Evolutionary conservation across 2,888 invertebrate species (phyloP), one percentile per base, ranked within the genome.

Genomic region (Chirona hameri): DNA sequence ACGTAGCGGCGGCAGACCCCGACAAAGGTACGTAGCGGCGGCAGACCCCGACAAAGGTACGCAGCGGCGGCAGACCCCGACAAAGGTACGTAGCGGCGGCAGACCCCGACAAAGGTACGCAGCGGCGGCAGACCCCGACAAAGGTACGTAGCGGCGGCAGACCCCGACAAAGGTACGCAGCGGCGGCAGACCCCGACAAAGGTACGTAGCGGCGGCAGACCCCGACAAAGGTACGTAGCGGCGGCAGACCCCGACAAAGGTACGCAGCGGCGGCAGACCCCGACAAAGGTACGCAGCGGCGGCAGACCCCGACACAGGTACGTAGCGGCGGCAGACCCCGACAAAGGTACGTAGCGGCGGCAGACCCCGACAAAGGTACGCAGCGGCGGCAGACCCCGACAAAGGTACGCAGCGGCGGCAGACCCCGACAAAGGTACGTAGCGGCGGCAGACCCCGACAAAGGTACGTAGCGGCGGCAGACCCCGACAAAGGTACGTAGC

Each of bases 381-480:
- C 9, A 14, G 27, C 69, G 69, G 1, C 27, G 87, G 96, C 97
- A 69, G 94, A 96, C 29, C 91, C 93, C 81, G 93, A 93, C 82
- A 96, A 96, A 91, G 93, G 94, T 84, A 81, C 83, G 72, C 9
- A 14, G 27, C 69, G 69, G 1, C 27, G 12, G 69, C n/a, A n/a
- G n/a, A n/a, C n/a, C n/a, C n/a, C n/a, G n/a, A n/a, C n/a, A n/a
- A n/a, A n/a, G n/a, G n/a, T n/a, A n/a, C n/a, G n/a, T n/a, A n/a
- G n/a, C n/a, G n/a, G n/a, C n/a, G 87, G 96, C 97, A 69, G 94
- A 96, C 29, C 91, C 93, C 81, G 93, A 93, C 82, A 96, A 96
- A 91, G 93, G 94, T 84, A 81, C 83, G 72, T 27, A 14, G 27
- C 69, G 69, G 1, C 27, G 87, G 96, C 97, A 69, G 94, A 96